Evolutionary conservation across 2,113 vertebrate genomes (phyloP).

Genomic region (Dipodomys stephensi): DNA sequence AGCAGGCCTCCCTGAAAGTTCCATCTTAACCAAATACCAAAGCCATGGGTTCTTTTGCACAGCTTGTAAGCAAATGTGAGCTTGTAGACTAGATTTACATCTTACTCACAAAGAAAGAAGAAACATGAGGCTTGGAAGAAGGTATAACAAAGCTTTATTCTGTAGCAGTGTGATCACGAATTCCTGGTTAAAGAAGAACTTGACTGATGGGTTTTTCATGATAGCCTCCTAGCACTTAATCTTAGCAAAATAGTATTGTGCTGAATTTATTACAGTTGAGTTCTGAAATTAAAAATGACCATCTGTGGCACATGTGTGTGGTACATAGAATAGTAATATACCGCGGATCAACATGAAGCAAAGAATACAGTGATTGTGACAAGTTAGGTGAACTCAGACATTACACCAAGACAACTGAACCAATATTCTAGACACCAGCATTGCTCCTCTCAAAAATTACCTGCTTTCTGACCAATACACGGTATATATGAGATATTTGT

Average conservation of each 20-base stretch:
- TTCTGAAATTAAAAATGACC: slow-evolving; percentile 84
- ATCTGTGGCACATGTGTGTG: slow-evolving; percentile 76
- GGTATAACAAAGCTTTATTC: slow-evolving; percentile 84
- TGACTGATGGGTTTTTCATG: slow-evolving; percentile 86
- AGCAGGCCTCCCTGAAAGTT: not conserved
- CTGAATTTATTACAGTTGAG: slow-evolving; percentile 85
- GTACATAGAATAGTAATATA: slow-evolving; percentile 76
- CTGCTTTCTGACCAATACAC: slow-evolving; percentile 19
- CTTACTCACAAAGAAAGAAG: slow-evolving; percentile 50
- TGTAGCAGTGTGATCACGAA: slow-evolving; percentile 80
- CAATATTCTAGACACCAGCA: not conserved
- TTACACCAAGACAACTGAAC: slow-evolving; percentile 32
- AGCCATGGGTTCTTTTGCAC: slow-evolving; percentile 78
- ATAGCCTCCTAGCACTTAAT: slow-evolving; percentile 80
- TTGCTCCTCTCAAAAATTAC: not conserved
- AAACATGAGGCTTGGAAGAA: slow-evolving; percentile 5
- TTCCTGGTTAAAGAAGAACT: slow-evolving; percentile 79
- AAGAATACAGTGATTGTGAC: slow-evolving; percentile 43
- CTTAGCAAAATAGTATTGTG: slow-evolving; percentile 83
- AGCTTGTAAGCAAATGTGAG: slow-evolving; percentile 83
- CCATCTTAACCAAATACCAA: slow-evolving; percentile 71
- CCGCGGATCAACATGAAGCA: slow-evolving; percentile 46
- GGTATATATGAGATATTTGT: slow-evolving; percentile 60
- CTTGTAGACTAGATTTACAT: slow-evolving; percentile 73
- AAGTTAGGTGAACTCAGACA: slow-evolving; percentile 51